Conservation (phyloP, 2,888 invertebrate species). For the Ophraella communa region DNA sequence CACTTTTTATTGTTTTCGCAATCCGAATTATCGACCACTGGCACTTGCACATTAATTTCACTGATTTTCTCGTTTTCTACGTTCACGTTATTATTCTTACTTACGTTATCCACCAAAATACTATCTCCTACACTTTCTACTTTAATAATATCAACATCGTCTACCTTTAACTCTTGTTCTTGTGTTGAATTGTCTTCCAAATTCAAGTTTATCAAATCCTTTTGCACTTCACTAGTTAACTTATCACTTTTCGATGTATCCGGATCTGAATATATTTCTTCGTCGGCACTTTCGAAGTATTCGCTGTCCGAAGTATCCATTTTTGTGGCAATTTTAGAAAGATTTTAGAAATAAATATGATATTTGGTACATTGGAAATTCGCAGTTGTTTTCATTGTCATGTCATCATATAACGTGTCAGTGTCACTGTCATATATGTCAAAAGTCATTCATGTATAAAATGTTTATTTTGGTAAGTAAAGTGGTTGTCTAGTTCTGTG, state of each 20-base stretch:
- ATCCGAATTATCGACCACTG: not conserved
- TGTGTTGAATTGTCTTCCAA: not conserved
- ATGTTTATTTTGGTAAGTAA: too few species aligned
- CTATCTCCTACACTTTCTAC: not conserved
- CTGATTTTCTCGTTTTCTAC: slow-evolving; percentile 7
- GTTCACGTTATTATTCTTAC: not conserved
- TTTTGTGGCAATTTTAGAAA: not conserved
- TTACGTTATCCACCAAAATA: not conserved
- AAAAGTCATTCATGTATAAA: not conserved
- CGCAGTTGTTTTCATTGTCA: not conserved
- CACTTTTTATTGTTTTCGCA: not conserved
- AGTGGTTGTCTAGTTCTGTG: too few species aligned
- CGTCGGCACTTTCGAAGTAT: slow-evolving; percentile 80
- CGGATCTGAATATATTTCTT: slow-evolving; percentile 65
- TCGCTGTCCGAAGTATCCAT: slow-evolving; percentile 80
- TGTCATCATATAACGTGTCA: not conserved
- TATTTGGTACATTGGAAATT: too few species aligned
- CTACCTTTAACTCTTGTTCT: not conserved
- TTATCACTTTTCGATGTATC: slow-evolving; percentile 39
- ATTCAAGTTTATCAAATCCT: slow-evolving; percentile 1
- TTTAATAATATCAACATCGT: not conserved
- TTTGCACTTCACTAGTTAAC: not conserved
- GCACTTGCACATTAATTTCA: not conserved
- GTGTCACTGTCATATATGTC: not conserved
- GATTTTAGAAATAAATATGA: not conserved